phyloP scores from a whole-genome alignment of 2,797 vertebrate genomes.

The Malurus splendens region DNA sequence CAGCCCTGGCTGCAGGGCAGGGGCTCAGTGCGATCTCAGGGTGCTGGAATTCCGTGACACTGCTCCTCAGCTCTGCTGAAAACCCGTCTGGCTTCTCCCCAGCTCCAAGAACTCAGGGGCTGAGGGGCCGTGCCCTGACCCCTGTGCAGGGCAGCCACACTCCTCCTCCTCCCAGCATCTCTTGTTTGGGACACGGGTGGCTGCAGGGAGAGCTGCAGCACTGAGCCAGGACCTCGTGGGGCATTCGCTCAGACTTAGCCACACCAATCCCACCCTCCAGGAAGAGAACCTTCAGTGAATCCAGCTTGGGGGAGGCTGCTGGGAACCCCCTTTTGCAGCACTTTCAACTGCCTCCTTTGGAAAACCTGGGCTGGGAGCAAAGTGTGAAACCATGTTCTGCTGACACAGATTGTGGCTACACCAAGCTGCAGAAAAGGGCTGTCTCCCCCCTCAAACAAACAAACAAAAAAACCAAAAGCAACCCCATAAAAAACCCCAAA shows the following conservation, averaged over 20 bases:
- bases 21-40: not conserved
- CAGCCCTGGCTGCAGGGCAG: not conserved
- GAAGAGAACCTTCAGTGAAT: not conserved
- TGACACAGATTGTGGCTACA: not conserved
- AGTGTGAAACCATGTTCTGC: not conserved
- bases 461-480: not conserved
- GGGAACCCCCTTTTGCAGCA: not conserved
- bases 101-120: not conserved
- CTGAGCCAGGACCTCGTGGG: accelerated
- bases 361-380: not conserved
- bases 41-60: not conserved
- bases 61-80: not conserved
- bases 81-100: not conserved
- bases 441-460: not conserved
- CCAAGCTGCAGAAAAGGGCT: not conserved
- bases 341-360: not conserved
- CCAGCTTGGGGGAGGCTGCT: not conserved
- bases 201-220: not conserved
- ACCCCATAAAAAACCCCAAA: too few relatives aligned
- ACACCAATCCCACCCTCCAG: not conserved
- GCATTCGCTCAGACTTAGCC: not conserved
- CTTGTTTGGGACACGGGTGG: not conserved
- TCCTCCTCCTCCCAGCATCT: not conserved
- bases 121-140: not conserved
- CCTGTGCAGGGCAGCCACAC: not conserved